phyloP scores from a whole-genome alignment of 2,797 vertebrate genomes.

The Philypnodon macrostomus region DNA sequence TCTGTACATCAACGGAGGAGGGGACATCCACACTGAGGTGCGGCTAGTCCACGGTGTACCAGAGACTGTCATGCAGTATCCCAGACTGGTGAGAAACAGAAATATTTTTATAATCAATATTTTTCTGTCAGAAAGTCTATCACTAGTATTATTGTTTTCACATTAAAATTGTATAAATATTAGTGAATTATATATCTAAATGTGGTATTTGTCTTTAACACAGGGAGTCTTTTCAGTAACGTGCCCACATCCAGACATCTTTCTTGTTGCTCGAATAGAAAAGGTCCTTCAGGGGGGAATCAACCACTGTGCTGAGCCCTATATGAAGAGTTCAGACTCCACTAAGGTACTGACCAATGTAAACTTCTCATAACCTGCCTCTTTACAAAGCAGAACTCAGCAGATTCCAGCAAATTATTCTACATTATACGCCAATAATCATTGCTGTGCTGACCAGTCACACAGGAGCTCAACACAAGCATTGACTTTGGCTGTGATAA shows the following conservation, averaged over 20 bases:
- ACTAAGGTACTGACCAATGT: conserved; percentile 82
- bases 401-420: conserved; percentile 46
- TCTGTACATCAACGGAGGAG: conserved; percentile 80
- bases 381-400: conserved; percentile 27
- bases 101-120: background rate
- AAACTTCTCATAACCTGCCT: conserved; percentile 2
- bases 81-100: conserved; percentile 81
- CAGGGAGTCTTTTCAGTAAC: conserved; percentile 96
- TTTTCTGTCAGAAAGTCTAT: background rate
- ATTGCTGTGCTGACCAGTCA: conserved; percentile 32
- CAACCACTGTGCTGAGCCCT: conserved; percentile 92
- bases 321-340: conserved; percentile 98
- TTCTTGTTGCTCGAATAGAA: conserved; percentile 95
- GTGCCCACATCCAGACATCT: conserved; percentile 95
- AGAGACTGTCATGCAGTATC: conserved; percentile 86
- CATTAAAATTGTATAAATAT: too few relatives aligned
- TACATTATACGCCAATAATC: conserved; percentile 46
- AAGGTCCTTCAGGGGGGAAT: conserved; percentile 96
- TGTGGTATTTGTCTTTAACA: conserved; percentile 14
- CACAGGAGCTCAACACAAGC: conserved; percentile 34
- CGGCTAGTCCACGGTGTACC: conserved; percentile 78
- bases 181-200: too few relatives aligned
- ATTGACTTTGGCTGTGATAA: conserved; percentile 55
- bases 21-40: conserved; percentile 66
- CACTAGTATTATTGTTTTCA: too few relatives aligned